These are phyloP conservation scores for Apteryx owenii DNA, from an alignment of 2,113 vertebrate species.

Conservation along the genomic window DNA sequence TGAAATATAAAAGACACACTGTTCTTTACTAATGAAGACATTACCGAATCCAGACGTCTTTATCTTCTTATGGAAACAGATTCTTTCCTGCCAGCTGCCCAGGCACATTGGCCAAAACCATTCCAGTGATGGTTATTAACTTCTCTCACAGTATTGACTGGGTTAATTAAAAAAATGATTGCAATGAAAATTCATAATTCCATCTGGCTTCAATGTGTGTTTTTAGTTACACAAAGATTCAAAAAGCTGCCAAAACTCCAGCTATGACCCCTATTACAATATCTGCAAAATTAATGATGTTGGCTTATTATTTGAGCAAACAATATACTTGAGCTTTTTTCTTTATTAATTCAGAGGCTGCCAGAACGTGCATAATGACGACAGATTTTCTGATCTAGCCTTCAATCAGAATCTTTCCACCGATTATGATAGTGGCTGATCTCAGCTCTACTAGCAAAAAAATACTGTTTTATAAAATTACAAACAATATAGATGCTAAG, in stretches of 20 bases:
- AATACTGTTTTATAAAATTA: neutral
- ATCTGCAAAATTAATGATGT: conserved; percentile 17
- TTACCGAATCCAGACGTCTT: neutral
- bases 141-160: neutral
- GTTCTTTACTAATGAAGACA: neutral
- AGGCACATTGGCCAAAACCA: neutral
- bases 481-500: neutral
- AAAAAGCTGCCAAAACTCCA: neutral
- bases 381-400: neutral
- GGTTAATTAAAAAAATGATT: neutral
- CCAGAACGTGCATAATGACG: neutral
- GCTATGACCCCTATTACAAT: neutral
- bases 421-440: neutral
- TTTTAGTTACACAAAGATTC: neutral
- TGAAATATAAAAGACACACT: neutral
- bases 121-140: neutral
- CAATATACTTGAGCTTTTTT: neutral
- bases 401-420: neutral
- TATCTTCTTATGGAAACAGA: neutral
- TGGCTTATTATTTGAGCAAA: conserved; percentile 1
- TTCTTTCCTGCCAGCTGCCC: neutral
- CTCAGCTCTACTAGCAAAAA: neutral
- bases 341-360: conserved; percentile 12
- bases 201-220: neutral
- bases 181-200: neutral